Evolutionary conservation across 2,888 invertebrate species (phyloP), one percentile per base, ranked within the genome.

Genomic region (Cremastinae sp.): DNA sequence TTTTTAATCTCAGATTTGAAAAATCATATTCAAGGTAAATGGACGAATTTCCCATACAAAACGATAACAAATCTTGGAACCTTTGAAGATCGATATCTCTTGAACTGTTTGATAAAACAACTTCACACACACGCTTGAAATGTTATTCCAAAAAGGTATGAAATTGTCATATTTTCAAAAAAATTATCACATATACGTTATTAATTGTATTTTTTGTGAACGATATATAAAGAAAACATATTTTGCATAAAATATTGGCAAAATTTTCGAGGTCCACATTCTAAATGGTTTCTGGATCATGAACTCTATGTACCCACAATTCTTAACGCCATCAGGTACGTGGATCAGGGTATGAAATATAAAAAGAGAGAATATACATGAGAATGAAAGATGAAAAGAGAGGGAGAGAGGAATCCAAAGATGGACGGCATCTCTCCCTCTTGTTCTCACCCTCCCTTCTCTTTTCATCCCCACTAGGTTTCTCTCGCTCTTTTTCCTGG

Each of bases 241-340:
- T 56, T 14, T 7, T 14, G 2, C 1, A n/a, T 28, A 22, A 14
- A 43, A 51, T 28, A 20, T 38, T 28, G 38, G 22, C 14, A 38
- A 22, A n/a, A 0, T 12, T 16, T 7, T 2, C 20, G 36, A 22
- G 16, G 7, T 72, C 34, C 12, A 64, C 78, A 79, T 59, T 69
- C 61, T 68, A 28, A 36, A 56, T 36, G n/a, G 58, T 58, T 58
- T 58, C 14, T 70, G 43, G 51, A 61, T 70, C 61, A 70, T 53
- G 53, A 70, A 70, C 41, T 70, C 69, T 51, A 51, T 59, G 69
- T 69, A 59, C 43, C 51, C 9, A 59, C 34, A 28, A 61, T 59
- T 69, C 59, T 38, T 69, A 59, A 69, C 59, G 59, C 51, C 69
- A n/a, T n/a, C n/a, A 59, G 59, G 69, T 69, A 59, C 59, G 51